These are phyloP conservation scores for Athene noctua DNA, from an alignment of 2,113 vertebrate genomes.

Conservation along the genomic window DNA sequence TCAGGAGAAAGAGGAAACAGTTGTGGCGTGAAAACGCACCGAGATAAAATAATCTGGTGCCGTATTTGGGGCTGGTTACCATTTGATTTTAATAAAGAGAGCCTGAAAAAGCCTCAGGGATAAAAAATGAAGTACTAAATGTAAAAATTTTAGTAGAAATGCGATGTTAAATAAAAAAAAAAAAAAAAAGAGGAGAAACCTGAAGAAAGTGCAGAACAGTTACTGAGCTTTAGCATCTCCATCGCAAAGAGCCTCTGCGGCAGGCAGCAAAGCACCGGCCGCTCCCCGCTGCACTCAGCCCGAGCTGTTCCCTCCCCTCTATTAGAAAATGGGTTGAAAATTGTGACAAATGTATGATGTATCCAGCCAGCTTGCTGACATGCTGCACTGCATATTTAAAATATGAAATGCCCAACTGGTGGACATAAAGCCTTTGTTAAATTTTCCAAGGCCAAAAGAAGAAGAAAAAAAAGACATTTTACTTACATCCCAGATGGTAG, in stretches of 20 bases:
- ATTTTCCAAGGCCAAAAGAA: not conserved
- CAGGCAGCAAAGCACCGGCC: not conserved
- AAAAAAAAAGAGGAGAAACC: not conserved
- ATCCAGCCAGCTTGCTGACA: not conserved
- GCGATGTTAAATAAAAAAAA: not conserved
- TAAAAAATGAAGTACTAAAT: not conserved
- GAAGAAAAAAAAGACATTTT: not conserved
- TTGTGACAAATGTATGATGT: not conserved
- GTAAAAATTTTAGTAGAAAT: not conserved
- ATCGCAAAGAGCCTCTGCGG: fast-evolving
- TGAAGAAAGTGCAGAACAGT: not conserved
- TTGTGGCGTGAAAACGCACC: not conserved
- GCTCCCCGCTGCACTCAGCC: not conserved
- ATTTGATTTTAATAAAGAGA: constrained; percentile 26
- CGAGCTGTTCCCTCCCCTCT: fast-evolving
- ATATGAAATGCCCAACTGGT: not conserved
- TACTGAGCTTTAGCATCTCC: fast-evolving
- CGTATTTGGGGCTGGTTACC: not conserved
- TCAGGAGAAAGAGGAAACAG: not conserved
- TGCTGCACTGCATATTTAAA: fast-evolving
- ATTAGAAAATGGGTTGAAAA: not conserved
- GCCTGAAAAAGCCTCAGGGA: constrained; percentile 8
- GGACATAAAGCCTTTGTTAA: not conserved
- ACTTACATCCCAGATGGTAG: not conserved
- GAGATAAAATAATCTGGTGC: not conserved